These are phyloP conservation scores for Microcebus tavaratra DNA, from an alignment of 2,113 vertebrate species.

Conservation along the genomic window DNA sequence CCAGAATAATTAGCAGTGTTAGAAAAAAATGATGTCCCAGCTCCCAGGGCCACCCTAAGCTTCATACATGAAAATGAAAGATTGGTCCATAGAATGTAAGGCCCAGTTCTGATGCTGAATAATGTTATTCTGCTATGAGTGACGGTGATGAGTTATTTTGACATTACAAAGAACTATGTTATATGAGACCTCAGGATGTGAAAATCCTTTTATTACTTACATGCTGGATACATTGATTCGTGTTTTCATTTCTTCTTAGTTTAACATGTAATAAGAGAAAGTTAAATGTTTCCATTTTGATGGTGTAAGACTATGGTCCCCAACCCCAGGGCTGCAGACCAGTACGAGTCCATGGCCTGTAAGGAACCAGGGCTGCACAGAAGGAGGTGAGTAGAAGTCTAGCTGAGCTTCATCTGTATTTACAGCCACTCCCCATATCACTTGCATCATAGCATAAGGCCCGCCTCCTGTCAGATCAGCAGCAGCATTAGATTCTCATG, in stretches of 20 bases:
- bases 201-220: not conserved
- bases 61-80: not conserved
- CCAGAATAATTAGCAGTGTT: not conserved
- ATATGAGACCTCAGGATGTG: not conserved
- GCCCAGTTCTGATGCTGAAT: not conserved
- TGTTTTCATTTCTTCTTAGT: constrained; percentile 2
- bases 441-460: too few species aligned
- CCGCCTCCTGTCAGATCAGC: too few species aligned
- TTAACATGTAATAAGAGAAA: not conserved
- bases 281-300: not conserved
- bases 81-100: not conserved
- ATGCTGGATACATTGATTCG: not conserved
- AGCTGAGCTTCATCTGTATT: too few species aligned
- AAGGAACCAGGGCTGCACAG: too few species aligned
- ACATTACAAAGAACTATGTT: not conserved
- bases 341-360: too few species aligned
- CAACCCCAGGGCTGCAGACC: too few species aligned
- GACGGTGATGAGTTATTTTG: not conserved
- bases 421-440: too few species aligned
- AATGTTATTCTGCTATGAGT: not conserved
- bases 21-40: not conserved
- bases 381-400: fast-evolving
- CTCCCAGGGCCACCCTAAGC: not conserved
- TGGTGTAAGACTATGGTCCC: not conserved
- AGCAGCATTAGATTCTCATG: too few species aligned